Percentiles rank a stretch among this genome's conserved stretches.
These are phyloP conservation scores for Ploceus nigricollis DNA, from an alignment of 2,113 vertebrate genomes.

Conservation along the genomic window DNA sequence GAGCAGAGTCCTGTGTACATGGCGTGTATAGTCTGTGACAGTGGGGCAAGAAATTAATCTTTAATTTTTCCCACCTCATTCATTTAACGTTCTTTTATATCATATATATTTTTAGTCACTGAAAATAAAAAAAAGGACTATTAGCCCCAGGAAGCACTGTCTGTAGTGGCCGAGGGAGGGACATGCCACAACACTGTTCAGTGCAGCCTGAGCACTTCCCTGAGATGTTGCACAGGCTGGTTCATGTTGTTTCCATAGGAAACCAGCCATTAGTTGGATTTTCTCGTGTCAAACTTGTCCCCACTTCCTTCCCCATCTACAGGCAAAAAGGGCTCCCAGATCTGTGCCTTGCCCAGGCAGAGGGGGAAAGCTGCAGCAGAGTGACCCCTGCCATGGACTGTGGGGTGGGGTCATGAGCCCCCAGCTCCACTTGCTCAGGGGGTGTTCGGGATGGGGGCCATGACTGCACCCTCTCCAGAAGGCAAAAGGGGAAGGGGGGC, in stretches of 20 bases:
- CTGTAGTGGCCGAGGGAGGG: background rate
- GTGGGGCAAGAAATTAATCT: background rate
- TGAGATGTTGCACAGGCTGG: background rate
- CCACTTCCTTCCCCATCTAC: background rate
- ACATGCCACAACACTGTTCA: fast-evolving
- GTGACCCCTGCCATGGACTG: background rate
- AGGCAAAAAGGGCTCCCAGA: background rate
- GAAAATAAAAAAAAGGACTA: background rate
- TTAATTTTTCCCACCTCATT: background rate
- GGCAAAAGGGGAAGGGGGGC: background rate
- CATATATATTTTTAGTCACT: background rate
- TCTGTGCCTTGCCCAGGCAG: background rate
- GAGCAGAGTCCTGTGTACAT: background rate
- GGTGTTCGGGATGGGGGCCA: background rate
- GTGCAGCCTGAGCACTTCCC: background rate
- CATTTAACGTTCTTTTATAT: background rate
- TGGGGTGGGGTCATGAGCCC: fast-evolving
- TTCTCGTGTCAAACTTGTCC: background rate
- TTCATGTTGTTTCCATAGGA: background rate
- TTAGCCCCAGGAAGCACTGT: background rate
- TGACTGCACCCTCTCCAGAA: fast-evolving
- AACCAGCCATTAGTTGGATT: background rate
- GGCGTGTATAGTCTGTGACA: background rate
- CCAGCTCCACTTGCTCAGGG: background rate
- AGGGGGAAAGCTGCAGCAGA: background rate